Percentiles rank a stretch among this genome's conserved stretches.
These are phyloP conservation scores for Chaetophractus vellerosus DNA, from an alignment of 2,797 vertebrate species.

Conservation along the genomic window DNA sequence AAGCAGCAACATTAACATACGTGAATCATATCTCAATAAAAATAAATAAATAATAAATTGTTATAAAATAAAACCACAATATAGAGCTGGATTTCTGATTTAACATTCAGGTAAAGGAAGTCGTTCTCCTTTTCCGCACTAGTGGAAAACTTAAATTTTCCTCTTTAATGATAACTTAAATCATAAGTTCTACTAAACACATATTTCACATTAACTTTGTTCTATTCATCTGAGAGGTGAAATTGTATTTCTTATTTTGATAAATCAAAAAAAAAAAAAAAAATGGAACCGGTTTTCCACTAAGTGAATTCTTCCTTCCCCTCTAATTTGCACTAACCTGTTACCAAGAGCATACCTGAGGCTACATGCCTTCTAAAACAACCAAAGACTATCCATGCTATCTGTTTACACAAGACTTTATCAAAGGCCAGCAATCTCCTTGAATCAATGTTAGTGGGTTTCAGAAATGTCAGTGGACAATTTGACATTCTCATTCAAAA, in stretches of 20 bases:
- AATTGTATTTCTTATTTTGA: conserved; percentile 77
- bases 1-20: neutral
- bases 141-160: neutral
- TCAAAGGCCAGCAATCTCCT: conserved; percentile 59
- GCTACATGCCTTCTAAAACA: neutral
- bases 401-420: conserved; percentile 46
- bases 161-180: conserved; percentile 78
- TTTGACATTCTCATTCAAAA: conserved; percentile 55
- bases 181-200: conserved; percentile 78
- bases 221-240: conserved; percentile 70
- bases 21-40: neutral
- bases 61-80: conserved; percentile 65
- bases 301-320: conserved; percentile 65
- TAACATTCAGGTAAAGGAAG: conserved; percentile 71
- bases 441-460: conserved; percentile 53
- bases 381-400: neutral
- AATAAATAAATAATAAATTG: conserved; percentile 36
- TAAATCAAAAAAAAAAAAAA: conserved; percentile 70
- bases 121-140: neutral
- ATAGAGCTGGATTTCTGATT: conserved; percentile 80
- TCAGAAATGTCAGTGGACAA: conserved; percentile 74
- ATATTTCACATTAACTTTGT: conserved; percentile 76
- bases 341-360: neutral
- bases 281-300: conserved; percentile 54
- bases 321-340: neutral